phyloP scores from a whole-genome alignment of 1,140 invertebrate genomes.

The Bombus pyrosoma region DNA sequence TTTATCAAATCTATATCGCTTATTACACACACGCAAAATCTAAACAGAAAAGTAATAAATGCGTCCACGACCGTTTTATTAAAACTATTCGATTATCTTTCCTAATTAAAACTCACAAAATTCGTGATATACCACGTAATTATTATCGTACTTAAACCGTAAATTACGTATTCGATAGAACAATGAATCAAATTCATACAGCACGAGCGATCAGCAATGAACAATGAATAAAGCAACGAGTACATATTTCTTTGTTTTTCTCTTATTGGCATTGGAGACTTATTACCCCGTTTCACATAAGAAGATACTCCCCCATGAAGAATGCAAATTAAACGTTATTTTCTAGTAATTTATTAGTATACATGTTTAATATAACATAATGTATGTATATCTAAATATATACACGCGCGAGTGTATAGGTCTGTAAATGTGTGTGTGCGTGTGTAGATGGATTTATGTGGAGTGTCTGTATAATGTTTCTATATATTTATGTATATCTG shows the following conservation, averaged over 20 bases:
- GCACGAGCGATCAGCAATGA: neutral
- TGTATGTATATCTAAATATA: constrained; percentile 10
- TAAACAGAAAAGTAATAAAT: too few species aligned
- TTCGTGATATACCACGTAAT: neutral
- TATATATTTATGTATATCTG: constrained; percentile 11
- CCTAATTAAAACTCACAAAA: neutral
- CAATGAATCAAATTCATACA: neutral
- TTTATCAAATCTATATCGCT: neutral
- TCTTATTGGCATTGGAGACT: too few species aligned
- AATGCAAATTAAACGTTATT: neutral
- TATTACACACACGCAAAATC: neutral
- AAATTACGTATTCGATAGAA: neutral
- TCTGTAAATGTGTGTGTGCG: neutral
- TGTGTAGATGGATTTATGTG: neutral
- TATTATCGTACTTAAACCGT: neutral
- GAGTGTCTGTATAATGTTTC: neutral
- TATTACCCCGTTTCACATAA: neutral
- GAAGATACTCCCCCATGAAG: too few species aligned
- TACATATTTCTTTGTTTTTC: neutral
- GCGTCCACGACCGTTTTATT: neutral
- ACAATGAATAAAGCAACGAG: neutral
- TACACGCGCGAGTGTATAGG: neutral
- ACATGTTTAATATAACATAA: constrained; percentile 28
- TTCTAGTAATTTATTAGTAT: constrained; percentile 46
- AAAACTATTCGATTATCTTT: neutral